phyloP scores from a whole-genome alignment of 2,888 invertebrate species.

The Parnassius smintheus region DNA sequence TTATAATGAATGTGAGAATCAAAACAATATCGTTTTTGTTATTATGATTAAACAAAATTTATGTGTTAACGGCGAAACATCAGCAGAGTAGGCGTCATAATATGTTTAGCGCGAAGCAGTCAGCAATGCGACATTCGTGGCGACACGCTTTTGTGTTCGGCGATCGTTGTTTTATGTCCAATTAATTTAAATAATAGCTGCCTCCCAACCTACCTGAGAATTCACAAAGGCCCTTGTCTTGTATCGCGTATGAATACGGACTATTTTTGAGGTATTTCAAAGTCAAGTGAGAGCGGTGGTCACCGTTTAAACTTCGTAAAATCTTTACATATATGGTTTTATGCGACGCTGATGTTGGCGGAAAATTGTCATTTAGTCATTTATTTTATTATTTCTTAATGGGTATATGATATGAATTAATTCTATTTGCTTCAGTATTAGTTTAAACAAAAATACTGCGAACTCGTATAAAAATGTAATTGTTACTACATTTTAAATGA shows the following conservation, averaged over 20 bases:
- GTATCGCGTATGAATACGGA: conserved; percentile 26
- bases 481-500: too few species aligned
- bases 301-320: conserved; percentile 26
- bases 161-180: conserved; percentile 72
- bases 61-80: conserved; percentile 23
- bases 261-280: conserved; percentile 27
- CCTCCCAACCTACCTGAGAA: conserved; percentile 67
- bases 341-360: conserved; percentile 21
- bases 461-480: too few species aligned
- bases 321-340: conserved; percentile 23
- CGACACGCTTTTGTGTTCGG: conserved; percentile 62
- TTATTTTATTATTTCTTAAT: conserved; percentile 14
- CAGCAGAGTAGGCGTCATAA: conserved; percentile 27
- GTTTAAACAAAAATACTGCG: too few species aligned
- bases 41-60: conserved; percentile 19
- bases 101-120: conserved; percentile 23
- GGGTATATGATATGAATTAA: conserved; percentile 29
- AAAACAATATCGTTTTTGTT: conserved; percentile 1
- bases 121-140: conserved; percentile 44
- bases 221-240: conserved; percentile 25
- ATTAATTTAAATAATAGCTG: conserved; percentile 78
- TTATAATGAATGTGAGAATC: too few species aligned
- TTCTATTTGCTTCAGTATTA: not conserved
- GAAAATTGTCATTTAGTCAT: conserved; percentile 20
- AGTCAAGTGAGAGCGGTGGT: conserved; percentile 22